Evolutionary conservation across 2,113 vertebrate species (phyloP).

Genomic region (Archocentrus centrarchus): DNA sequence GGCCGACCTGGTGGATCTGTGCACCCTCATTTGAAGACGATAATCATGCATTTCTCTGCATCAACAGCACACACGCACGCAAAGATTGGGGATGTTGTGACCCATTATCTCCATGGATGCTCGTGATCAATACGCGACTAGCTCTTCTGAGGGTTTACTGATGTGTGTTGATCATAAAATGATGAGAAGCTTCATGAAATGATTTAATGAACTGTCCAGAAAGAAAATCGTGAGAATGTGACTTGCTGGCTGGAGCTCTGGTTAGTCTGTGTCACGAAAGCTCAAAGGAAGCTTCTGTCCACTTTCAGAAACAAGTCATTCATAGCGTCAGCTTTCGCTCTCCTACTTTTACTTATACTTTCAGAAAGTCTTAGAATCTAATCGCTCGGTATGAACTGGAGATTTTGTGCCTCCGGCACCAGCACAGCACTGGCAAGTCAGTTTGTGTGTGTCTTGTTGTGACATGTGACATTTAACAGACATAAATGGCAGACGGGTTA

Average conservation of each 20-base stretch:
- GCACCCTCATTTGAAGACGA: constrained; percentile 2
- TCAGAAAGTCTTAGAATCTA: not conserved
- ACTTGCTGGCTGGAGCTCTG: not conserved
- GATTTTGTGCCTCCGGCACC: constrained; percentile 26
- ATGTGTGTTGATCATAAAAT: not conserved
- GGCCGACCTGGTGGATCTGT: not conserved
- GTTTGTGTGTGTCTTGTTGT: constrained; percentile 35
- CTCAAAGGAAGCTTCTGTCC: constrained; percentile 10
- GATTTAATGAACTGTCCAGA: not conserved
- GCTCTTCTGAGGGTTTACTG: not conserved
- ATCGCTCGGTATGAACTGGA: not conserved
- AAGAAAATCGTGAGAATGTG: constrained; percentile 7
- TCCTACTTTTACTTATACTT: not conserved
- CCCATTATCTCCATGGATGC: constrained; percentile 10
- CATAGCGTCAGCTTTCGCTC: not conserved
- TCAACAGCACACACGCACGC: not conserved
- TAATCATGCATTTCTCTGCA: not conserved
- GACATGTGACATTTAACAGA: constrained; percentile 60
- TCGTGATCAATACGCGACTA: constrained; percentile 21
- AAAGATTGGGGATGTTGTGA: not conserved
- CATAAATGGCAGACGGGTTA: constrained; percentile 30
- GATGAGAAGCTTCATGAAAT: not conserved
- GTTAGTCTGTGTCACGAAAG: not conserved
- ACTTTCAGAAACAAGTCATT: not conserved
- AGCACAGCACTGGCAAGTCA: not conserved